Percentiles rank a stretch among this genome's conserved stretches.
Conservation (phyloP, 2,797 vertebrate genomes). For the Bradypodion pumilum region DNA sequence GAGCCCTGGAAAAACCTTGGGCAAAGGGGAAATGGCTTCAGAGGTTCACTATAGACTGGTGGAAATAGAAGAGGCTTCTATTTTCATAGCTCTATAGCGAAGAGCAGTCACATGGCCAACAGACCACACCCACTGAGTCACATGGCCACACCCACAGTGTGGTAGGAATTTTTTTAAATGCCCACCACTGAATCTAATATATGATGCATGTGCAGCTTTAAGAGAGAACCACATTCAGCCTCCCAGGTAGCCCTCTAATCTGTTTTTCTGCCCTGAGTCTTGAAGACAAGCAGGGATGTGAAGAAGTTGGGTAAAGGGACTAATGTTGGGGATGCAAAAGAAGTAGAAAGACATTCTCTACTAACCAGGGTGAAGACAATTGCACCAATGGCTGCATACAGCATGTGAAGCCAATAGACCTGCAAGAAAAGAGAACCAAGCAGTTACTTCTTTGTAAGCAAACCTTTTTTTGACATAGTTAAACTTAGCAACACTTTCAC, state of each 20-base stretch:
- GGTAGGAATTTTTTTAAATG: too few relatives aligned
- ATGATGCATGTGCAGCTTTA: too few relatives aligned
- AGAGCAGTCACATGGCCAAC: too few relatives aligned
- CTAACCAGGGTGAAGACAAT: conserved; percentile 93
- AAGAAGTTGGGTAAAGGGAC: not conserved
- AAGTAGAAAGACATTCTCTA: rapidly evolving
- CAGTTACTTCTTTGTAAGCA: not conserved
- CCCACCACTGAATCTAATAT: too few relatives aligned
- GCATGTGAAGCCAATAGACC: conserved; percentile 94
- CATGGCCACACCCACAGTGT: too few relatives aligned
- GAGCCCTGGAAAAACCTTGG: too few relatives aligned
- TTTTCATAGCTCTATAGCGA: too few relatives aligned
- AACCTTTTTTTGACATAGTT: not conserved
- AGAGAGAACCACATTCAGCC: not conserved
- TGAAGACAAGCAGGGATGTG: not conserved
- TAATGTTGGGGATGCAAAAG: not conserved
- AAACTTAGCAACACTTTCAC: not conserved
- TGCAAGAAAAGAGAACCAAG: conserved; percentile 54
- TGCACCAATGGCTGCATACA: conserved; percentile 90
- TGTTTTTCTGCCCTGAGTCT: too few relatives aligned
- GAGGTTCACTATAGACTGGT: too few relatives aligned
- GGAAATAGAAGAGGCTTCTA: too few relatives aligned
- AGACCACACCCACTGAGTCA: too few relatives aligned
- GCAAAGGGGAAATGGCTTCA: too few relatives aligned
- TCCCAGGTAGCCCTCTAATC: not conserved